Percentiles rank a stretch among this genome's conserved stretches.
Evolutionary conservation across 2,888 invertebrate genomes (phyloP).

Genomic region (Drosophila paracracens): DNA sequence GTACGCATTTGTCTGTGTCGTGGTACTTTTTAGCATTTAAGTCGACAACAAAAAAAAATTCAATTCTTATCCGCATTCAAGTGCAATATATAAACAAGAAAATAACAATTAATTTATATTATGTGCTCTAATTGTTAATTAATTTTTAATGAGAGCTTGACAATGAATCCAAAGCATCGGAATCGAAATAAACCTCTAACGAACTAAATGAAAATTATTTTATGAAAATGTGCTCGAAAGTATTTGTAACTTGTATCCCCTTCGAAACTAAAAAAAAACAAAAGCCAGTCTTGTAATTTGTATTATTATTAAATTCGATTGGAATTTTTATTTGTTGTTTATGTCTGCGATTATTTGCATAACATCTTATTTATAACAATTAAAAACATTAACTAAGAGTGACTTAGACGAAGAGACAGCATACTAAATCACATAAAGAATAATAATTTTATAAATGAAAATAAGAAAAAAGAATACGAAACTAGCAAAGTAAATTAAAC

Average conservation of each 20-base stretch:
- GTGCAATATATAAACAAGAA: conserved; percentile 53
- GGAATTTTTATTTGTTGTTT: conserved; percentile 12
- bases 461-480: conserved; percentile 57
- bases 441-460: conserved; percentile 70
- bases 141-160: conserved; percentile 75
- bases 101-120: conserved; percentile 56
- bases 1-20: conserved; percentile 44
- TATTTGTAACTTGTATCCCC: conserved; percentile 51
- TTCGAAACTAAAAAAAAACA: not conserved
- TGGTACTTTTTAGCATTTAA: conserved; percentile 54
- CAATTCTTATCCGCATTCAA: conserved; percentile 48
- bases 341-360: conserved; percentile 19
- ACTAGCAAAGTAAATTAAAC: conserved; percentile 72
- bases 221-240: conserved; percentile 57
- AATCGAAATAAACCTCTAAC: conserved; percentile 20
- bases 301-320: conserved; percentile 24
- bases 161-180: conserved; percentile 53
- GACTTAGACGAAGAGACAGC: conserved; percentile 71
- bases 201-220: conserved; percentile 44
- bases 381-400: conserved; percentile 66
- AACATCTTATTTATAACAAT: conserved; percentile 61
- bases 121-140: conserved; percentile 72
- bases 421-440: conserved; percentile 63
- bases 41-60: conserved; percentile 35
- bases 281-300: conserved; percentile 17